A percentile compares a stretch with the other conserved stretches of the same genome.
Evolutionary conservation across 1,140 invertebrate species (phyloP).

Genomic region (Paracyclopina nana): DNA sequence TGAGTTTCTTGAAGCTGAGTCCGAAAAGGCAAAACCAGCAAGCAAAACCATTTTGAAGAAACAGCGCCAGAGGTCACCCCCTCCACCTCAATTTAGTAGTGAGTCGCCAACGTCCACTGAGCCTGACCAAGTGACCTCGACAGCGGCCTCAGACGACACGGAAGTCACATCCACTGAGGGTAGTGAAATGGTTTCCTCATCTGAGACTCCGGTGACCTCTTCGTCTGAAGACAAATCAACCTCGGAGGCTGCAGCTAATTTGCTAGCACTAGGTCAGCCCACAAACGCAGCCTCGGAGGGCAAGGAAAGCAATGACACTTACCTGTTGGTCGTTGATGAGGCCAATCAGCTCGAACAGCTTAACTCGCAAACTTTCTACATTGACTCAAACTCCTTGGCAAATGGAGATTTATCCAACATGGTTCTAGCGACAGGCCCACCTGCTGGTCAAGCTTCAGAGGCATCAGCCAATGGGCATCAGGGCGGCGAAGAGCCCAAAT

Average conservation of each 20-base stretch:
- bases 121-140: no score
- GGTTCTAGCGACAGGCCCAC: slow-evolving; percentile 15
- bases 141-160: no score
- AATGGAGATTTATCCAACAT: slow-evolving; percentile 6
- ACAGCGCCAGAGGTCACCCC: no score
- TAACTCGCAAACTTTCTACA: slow-evolving; percentile 11
- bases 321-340: slow-evolving; percentile 9
- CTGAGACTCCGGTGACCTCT: neutral
- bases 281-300: neutral
- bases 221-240: neutral
- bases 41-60: no score
- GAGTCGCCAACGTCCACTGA: no score
- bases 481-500: no score
- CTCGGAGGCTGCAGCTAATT: no score
- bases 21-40: no score
- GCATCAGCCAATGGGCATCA: no score
- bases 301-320: neutral
- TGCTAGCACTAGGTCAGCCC: neutral
- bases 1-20: slow-evolving; percentile 2
- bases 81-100: no score
- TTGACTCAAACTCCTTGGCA: neutral
- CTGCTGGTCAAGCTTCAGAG: no score
- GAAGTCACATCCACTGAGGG: no score
- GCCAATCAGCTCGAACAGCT: neutral
- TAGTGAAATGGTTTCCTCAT: neutral